These are phyloP conservation scores for Beris morrisii DNA, from an alignment of 2,888 invertebrate species.

Conservation along the genomic window DNA sequence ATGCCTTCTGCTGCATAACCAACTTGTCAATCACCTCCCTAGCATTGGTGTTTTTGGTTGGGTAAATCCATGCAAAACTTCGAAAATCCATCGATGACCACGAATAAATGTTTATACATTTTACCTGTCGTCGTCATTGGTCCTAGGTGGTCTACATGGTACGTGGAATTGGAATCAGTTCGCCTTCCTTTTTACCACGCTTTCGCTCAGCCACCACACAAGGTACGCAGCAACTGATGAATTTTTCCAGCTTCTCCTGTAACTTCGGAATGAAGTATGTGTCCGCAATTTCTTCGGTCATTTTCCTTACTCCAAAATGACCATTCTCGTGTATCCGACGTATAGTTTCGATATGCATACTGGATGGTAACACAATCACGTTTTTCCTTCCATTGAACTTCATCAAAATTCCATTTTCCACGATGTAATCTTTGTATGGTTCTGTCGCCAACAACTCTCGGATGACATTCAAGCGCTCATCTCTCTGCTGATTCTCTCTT, in stretches of 20 bases:
- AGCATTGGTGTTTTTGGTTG: too few species aligned
- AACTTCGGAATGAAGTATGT: slow-evolving; percentile 41
- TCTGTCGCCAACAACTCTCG: not conserved
- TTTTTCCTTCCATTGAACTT: slow-evolving; percentile 15
- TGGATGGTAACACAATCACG: slow-evolving; percentile 11
- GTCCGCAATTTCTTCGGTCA: slow-evolving; percentile 38
- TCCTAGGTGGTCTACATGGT: slow-evolving; percentile 48
- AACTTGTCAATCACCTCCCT: too few species aligned
- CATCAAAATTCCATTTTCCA: slow-evolving; percentile 11
- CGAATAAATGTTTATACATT: slow-evolving; percentile 42
- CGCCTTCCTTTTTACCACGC: slow-evolving; percentile 44
- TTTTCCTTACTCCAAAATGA: slow-evolving; percentile 35
- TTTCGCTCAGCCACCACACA: slow-evolving; percentile 37
- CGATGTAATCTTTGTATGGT: slow-evolving; percentile 11
- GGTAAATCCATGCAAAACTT: too few species aligned
- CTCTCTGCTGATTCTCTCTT: not conserved
- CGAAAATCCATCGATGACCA: too few species aligned
- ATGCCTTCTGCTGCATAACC: too few species aligned
- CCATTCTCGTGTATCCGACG: slow-evolving; percentile 22
- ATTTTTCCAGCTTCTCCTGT: slow-evolving; percentile 38
- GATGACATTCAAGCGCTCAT: not conserved
- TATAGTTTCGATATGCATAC: slow-evolving; percentile 30
- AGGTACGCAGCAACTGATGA: slow-evolving; percentile 31
- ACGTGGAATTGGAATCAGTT: slow-evolving; percentile 44
- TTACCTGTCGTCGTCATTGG: slow-evolving; percentile 46